Evolutionary conservation across 92 coral and sea anemone species (phyloP).

Genomic region (Nematostella vectensis): DNA sequence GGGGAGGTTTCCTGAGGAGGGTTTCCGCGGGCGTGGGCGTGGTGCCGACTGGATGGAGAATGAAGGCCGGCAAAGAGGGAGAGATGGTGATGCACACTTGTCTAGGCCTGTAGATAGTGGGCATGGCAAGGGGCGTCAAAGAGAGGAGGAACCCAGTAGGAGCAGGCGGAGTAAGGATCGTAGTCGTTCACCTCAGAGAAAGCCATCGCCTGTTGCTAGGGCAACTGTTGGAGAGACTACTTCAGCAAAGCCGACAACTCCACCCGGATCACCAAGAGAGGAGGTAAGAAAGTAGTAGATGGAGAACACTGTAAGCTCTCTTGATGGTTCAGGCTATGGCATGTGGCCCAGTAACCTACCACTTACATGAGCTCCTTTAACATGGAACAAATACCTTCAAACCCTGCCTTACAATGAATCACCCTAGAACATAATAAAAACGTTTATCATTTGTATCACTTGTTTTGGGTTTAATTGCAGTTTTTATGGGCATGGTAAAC

Average conservation of each 20-base stretch:
- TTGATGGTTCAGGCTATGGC: too few relatives aligned
- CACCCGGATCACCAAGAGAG: constrained; percentile 86
- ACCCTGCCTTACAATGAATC: too few relatives aligned
- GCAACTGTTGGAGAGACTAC: constrained; percentile 81
- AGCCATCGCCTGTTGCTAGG: constrained; percentile 39
- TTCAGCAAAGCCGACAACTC: constrained; percentile 78
- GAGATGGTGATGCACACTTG: constrained; percentile 16
- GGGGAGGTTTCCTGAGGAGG: constrained; percentile 13
- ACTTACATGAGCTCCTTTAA: too few relatives aligned
- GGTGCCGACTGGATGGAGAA: constrained; percentile 10
- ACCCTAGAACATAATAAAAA: too few relatives aligned
- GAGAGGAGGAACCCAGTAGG: constrained; percentile 17
- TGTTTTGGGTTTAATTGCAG: too few relatives aligned
- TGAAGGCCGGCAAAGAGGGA: constrained; percentile 21
- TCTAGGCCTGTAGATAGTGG: constrained; percentile 13
- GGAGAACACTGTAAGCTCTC: too few relatives aligned
- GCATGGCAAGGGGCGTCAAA: constrained; percentile 4
- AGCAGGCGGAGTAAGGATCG: constrained; percentile 29
- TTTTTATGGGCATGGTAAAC: too few relatives aligned
- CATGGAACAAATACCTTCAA: too few relatives aligned
- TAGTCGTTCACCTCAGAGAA: constrained; percentile 37
- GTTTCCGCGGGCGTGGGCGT: constrained; percentile 6
- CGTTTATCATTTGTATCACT: too few relatives aligned
- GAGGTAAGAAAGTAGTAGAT: constrained; percentile 37
- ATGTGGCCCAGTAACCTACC: too few relatives aligned